These are phyloP conservation scores for Beroe ovata DNA, from an alignment of 37 sponge, comb jelly and placozoan species.

Conservation along the genomic window DNA sequence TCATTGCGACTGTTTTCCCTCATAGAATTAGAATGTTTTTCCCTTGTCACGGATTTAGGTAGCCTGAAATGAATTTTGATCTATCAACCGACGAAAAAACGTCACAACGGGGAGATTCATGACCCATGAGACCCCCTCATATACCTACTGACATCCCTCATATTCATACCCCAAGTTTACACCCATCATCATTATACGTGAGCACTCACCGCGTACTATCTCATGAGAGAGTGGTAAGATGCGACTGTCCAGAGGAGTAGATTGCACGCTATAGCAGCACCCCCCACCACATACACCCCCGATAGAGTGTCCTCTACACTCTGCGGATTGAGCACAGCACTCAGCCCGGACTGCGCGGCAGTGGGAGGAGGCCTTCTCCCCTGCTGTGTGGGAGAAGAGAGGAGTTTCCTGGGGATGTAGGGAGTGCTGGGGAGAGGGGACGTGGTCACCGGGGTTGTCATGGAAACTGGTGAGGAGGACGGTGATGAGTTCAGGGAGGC, in stretches of 20 bases:
- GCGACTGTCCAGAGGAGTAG: conserved; percentile 34
- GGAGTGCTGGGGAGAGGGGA: not conserved
- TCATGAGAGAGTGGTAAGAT: not conserved
- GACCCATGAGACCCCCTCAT: too few species aligned
- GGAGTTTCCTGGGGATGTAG: conserved; percentile 25
- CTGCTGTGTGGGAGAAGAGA: not conserved
- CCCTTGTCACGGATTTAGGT: too few species aligned
- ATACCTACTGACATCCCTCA: too few species aligned
- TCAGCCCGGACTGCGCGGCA: not conserved
- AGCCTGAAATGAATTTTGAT: too few species aligned
- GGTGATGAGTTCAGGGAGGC: conserved; percentile 10
- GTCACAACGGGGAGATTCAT: too few species aligned
- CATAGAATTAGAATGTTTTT: too few species aligned
- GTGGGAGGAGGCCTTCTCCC: not conserved
- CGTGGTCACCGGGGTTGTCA: not conserved
- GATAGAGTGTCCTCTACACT: conserved; percentile 38
- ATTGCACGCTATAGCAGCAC: conserved; percentile 58
- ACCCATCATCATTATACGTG: too few species aligned
- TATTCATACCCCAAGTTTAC: too few species aligned
- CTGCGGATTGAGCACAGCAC: conserved; percentile 2
- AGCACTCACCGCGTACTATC: not conserved
- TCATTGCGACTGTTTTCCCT: too few species aligned
- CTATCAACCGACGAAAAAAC: too few species aligned
- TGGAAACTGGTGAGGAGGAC: not conserved
- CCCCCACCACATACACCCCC: conserved; percentile 46